Conservation (phyloP, 2,888 invertebrate genomes). For the Camptogramma bilineatum region DNA sequence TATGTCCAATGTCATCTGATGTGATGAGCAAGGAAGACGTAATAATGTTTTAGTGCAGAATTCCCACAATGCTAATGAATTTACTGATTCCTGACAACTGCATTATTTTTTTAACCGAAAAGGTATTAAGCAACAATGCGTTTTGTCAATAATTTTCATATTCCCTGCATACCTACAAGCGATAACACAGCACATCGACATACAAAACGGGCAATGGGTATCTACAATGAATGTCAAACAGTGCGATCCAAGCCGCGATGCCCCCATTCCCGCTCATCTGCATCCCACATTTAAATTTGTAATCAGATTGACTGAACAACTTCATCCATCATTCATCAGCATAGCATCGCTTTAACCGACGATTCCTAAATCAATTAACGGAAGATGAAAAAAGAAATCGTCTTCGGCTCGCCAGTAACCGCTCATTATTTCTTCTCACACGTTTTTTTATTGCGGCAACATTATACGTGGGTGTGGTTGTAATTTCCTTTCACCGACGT, state of each 20-base stretch:
- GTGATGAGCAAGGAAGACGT: too few species aligned
- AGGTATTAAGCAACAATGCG: background rate
- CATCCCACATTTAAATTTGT: constrained; percentile 76
- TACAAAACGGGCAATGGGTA: background rate
- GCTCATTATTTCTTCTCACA: constrained; percentile 85
- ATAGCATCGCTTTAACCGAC: constrained; percentile 49
- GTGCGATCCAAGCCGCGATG: constrained; percentile 61
- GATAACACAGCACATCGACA: background rate
- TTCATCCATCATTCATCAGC: constrained; percentile 79
- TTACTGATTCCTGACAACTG: too few species aligned
- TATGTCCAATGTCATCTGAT: too few species aligned
- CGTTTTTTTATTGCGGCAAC: constrained; percentile 84
- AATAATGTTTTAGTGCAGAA: too few species aligned
- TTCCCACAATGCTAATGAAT: too few species aligned
- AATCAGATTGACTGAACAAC: constrained; percentile 71
- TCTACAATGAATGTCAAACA: constrained; percentile 35
- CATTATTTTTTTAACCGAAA: too few species aligned
- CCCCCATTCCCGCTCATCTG: constrained; percentile 71
- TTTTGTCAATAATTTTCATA: background rate
- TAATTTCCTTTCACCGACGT: constrained; percentile 86
- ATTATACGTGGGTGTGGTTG: constrained; percentile 86
- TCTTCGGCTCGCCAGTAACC: constrained; percentile 79
- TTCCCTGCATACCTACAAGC: background rate
- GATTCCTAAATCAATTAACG: constrained; percentile 80
- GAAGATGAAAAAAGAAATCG: constrained; percentile 74